phyloP scores from a whole-genome alignment of 2,888 invertebrate species.

The Drosophila kanekoi region DNA sequence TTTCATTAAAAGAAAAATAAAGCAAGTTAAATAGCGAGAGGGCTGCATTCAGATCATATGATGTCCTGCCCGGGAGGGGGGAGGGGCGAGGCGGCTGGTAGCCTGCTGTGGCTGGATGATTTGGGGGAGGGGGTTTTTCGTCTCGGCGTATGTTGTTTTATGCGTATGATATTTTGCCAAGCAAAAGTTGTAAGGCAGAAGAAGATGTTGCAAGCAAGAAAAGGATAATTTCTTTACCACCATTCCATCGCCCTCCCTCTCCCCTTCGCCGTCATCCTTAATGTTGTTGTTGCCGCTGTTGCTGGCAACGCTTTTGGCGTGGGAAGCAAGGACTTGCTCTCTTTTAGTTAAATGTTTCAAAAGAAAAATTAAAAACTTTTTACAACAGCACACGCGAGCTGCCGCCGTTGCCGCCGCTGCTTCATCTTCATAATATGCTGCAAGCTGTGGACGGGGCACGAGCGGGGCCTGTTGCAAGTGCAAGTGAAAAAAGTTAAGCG shows the following conservation, averaged over 20 bases:
- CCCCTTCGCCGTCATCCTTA: not conserved
- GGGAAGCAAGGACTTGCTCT: conserved; percentile 64
- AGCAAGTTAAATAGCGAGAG: conserved; percentile 30
- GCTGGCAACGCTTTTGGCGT: conserved; percentile 31
- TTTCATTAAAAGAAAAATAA: conserved; percentile 80
- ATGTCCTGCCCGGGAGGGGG: conserved; percentile 1
- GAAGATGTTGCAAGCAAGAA: conserved; percentile 45
- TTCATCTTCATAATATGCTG: conserved; percentile 60
- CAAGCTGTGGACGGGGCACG: not conserved
- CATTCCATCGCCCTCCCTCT: not conserved
- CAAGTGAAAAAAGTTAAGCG: conserved; percentile 78
- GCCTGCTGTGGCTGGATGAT: no score
- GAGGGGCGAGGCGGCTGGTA: no score
- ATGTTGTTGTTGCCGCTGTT: conserved; percentile 20
- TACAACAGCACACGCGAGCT: conserved; percentile 72
- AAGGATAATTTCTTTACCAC: conserved; percentile 53
- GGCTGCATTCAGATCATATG: conserved; percentile 31
- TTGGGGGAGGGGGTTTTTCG: not conserved
- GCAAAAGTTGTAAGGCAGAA: conserved; percentile 68
- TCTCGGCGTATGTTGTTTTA: conserved; percentile 71
- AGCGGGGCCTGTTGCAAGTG: conserved; percentile 48
- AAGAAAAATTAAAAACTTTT: conserved; percentile 81
- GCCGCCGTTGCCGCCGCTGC: conserved; percentile 22
- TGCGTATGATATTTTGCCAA: conserved; percentile 78
- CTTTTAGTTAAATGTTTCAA: conserved; percentile 81